Percentiles rank a stretch among this genome's conserved stretches.
Evolutionary conservation across 2,888 invertebrate species (phyloP).

Genomic region (Lochmaea crataegi): DNA sequence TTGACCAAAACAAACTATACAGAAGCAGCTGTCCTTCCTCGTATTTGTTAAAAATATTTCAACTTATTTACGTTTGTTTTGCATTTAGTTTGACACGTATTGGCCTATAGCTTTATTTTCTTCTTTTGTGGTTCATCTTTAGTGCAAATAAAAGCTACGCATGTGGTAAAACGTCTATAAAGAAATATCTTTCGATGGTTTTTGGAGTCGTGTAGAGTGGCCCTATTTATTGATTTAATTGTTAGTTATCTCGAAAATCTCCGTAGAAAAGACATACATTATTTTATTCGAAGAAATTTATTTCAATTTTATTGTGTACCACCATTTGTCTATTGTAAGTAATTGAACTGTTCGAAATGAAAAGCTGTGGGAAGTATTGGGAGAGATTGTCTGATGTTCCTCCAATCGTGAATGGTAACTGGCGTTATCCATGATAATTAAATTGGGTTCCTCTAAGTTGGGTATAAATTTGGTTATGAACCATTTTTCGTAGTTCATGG

Average conservation of each 20-base stretch:
- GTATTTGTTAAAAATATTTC: conserved; percentile 33
- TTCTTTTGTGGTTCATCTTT: conserved; percentile 27
- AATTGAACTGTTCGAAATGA: too few relatives aligned
- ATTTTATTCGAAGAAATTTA: background rate
- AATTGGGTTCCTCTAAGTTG: too few relatives aligned
- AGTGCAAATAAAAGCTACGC: conserved; percentile 42
- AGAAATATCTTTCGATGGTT: conserved; percentile 25
- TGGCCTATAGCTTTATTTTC: conserved; percentile 49
- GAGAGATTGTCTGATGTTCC: too few relatives aligned
- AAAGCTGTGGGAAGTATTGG: too few relatives aligned
- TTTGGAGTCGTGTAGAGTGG: conserved; percentile 29
- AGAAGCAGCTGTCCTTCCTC: conserved; percentile 19
- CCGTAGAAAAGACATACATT: background rate
- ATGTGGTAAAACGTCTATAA: conserved; percentile 40
- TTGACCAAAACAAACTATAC: too few relatives aligned
- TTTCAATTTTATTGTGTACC: too few relatives aligned
- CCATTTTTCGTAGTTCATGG: too few relatives aligned
- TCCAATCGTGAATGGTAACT: too few relatives aligned
- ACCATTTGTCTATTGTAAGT: too few relatives aligned
- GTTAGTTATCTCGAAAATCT: conserved; percentile 29
- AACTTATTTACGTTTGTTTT: conserved; percentile 49
- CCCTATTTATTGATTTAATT: conserved; percentile 31
- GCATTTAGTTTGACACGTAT: conserved; percentile 50
- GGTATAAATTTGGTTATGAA: too few relatives aligned
- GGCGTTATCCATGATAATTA: too few relatives aligned